Evolutionary conservation across 2,113 vertebrate species (phyloP).

Genomic region (Paradoxurus hermaphroditus): DNA sequence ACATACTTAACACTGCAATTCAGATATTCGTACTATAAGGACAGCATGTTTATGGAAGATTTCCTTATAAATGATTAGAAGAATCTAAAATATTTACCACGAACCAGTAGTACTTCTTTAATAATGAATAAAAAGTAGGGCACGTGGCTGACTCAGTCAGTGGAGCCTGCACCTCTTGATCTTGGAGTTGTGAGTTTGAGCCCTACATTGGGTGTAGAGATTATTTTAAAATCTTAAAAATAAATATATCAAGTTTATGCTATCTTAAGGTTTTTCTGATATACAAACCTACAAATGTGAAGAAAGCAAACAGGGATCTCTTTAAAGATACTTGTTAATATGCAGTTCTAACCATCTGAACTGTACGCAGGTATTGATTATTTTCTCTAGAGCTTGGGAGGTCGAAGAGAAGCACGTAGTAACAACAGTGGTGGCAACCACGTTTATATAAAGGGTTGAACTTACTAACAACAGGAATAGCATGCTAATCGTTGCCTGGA

Average conservation of each 20-base stretch:
- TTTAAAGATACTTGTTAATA: background rate
- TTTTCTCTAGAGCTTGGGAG: background rate
- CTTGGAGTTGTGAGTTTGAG: background rate
- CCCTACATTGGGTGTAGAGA: background rate
- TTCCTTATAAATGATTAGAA: background rate
- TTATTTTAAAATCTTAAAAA: background rate
- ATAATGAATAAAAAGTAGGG: background rate
- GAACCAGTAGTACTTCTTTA: background rate
- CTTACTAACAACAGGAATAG: background rate
- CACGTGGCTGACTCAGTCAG: background rate
- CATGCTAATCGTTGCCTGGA: background rate
- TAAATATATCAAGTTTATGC: background rate
- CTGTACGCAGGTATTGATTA: too few relatives aligned
- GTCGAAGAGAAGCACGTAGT: background rate
- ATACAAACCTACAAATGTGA: background rate
- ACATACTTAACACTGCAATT: background rate
- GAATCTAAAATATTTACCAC: background rate
- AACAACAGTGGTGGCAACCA: background rate
- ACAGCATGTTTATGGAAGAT: background rate
- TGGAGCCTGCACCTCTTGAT: background rate
- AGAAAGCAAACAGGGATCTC: background rate
- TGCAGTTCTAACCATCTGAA: background rate
- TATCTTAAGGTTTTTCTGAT: background rate
- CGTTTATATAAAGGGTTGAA: background rate
- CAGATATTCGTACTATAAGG: background rate